Base-by-base conservation (phyloP, 2,797 vertebrate genomes). In the Acanthis flammea region DNA sequence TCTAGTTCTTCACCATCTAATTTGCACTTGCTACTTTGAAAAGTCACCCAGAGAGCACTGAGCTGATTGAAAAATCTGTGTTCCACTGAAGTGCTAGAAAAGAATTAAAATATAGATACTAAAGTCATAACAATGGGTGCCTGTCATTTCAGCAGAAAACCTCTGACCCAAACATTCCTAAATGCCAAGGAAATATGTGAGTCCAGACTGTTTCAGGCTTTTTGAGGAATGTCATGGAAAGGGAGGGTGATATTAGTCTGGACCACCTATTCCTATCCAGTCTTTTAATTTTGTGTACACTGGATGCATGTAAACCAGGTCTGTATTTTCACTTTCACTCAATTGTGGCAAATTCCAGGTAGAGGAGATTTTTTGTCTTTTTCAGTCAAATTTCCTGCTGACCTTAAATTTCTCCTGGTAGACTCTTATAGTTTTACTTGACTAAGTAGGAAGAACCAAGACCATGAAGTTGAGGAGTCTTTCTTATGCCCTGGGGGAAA, bases 101-200 rank as follows among this genome's bases (percentile, higher is more conserved):
- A 83, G 35, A 91, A 94, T 90, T 94, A 83, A 91, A 95, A 90
- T 75, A 88, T 24, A 92, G 85, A 72, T 81, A 75, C 28, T 54
- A 35, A 83, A 94, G 90, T 62, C 51, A 68, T 80, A 83, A 79
- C 50, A 90, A 44, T n/a, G 77, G 65, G 90, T 91, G 81, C 68
- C 79, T 88, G 82, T 72, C 61, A 75, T 88, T 92, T 92, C 89
- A 83, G 57, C 78, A 68, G 45, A 33, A 82, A 95, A 73, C 86
- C 72, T 93, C 79, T 89, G 61, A 93, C 66, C 42, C 67, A 94
- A 95, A 86, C 73, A 77, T 86, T 92, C 54, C 62, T 14, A 5
- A 76, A 70, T 73, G 67, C 76, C 79, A 73, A 53, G 51, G 65
- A 88, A 90, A 72, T 76, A 28, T 2, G 3, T 81, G 73, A 89